A percentile compares a stretch with the other conserved stretches of the same genome.
phyloP scores from a whole-genome alignment of 53 echinoderm and acorn worm species.

The Arbacia lixula region DNA sequence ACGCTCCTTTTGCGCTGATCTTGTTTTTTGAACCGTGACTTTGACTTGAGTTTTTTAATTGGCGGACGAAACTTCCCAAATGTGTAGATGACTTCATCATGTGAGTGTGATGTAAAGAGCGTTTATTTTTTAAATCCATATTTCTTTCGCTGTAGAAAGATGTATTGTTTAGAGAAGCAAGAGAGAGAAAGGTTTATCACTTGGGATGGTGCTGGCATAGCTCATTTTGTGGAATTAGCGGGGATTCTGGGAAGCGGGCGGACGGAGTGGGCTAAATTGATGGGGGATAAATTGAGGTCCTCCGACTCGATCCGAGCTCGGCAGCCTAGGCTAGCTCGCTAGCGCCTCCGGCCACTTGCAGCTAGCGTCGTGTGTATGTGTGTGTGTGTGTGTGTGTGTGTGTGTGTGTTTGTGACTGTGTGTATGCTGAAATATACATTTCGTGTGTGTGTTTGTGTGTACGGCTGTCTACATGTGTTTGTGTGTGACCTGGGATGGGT shows the following conservation, averaged over 20 bases:
- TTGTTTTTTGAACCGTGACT: constrained; percentile 52
- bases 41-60: constrained; percentile 15
- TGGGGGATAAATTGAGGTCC: no score
- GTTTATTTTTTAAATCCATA: no score
- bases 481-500: no score
- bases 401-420: background rate
- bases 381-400: constrained; percentile 18
- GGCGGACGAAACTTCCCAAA: constrained; percentile 12
- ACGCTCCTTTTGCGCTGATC: constrained; percentile 10
- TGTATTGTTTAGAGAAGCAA: no score
- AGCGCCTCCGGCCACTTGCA: constrained; percentile 37
- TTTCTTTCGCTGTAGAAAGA: no score
- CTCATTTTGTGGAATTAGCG: no score
- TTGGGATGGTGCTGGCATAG: no score
- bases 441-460: background rate
- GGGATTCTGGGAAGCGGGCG: no score
- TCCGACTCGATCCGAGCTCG: constrained; percentile 23
- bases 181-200: no score
- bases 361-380: background rate
- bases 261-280: constrained; percentile 38
- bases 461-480: constrained; percentile 9
- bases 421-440: no score
- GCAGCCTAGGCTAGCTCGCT: constrained; percentile 28
- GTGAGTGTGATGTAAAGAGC: no score
- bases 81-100: no score